Evolutionary conservation across 2,797 vertebrate genomes (phyloP).

Genomic region (Oreochromis grahami): DNA sequence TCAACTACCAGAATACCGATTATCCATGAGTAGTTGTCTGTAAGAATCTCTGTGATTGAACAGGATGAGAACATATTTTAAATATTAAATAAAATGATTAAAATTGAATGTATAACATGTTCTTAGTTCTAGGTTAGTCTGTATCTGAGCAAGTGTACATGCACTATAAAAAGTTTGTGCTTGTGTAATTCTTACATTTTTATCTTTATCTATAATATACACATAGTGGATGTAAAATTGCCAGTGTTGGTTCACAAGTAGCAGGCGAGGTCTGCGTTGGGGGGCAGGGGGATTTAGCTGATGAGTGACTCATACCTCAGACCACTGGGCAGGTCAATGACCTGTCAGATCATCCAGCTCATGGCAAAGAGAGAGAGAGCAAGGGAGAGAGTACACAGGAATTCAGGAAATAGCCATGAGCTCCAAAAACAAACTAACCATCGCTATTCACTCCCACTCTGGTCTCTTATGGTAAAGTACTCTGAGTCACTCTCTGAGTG

Average conservation of each 20-base stretch:
- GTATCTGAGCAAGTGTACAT: neutral
- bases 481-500: conserved; percentile 47
- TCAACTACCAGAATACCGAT: conserved; percentile 26
- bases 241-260: neutral
- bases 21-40: neutral
- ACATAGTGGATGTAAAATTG: neutral
- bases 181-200: neutral
- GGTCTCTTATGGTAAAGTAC: conserved; percentile 11
- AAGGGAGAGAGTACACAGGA: neutral
- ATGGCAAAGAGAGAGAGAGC: neutral
- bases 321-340: conserved; percentile 54
- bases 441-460: conserved; percentile 38
- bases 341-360: conserved; percentile 36
- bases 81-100: neutral
- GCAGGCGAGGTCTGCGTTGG: conserved; percentile 7
- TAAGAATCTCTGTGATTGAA: neutral
- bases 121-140: neutral
- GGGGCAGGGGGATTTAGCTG: neutral
- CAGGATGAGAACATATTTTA: neutral
- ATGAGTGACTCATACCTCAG: conserved; percentile 56
- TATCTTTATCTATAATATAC: neutral
- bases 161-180: neutral
- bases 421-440: conserved; percentile 36
- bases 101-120: neutral
- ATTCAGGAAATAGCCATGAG: conserved; percentile 50